Base-by-base conservation (phyloP, 2,797 vertebrate species). In the Hemitrygon akajei region DNA sequence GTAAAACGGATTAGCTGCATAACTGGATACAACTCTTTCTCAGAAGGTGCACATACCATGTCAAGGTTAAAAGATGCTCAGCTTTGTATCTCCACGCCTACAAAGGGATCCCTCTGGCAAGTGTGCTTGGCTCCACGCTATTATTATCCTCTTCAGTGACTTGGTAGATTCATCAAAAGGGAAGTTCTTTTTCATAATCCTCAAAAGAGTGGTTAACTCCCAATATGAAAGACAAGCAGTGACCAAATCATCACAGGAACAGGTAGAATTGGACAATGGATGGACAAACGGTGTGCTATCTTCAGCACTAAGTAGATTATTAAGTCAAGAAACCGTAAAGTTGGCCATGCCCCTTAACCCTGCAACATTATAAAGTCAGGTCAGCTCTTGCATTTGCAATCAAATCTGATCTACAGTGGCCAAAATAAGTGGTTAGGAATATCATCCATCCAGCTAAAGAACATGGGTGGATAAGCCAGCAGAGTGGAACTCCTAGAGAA, bases 171-270 rank as follows among this genome's bases (percentile, higher is more conserved):
- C 91, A 93, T 93, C 91, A 93, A 93, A 93, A 93, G 71, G 76
- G 91, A 93, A 56, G 73, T 93, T 93, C 71, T 93, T 58, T 93
- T 76, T 93, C 71, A 93, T 25, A 73, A 93, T 71, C 71, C 91
- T 93, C 71, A 76, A 76, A 12, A 76, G 91, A 93, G 47, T 76
- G 73, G 91, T 93, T 93, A 93, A 76, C 91, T 93, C 27, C 91
- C 71, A 71, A 93, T 76, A 71, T 93, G 91, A 93, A 93, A 93
- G 91, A 93, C 25, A 93, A 93, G 91, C 91, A 93, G 40, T 37
- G 91, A 93, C 71, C 76, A 69, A 76, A 93, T 93, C 91, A 93
- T 71, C 75, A 71, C 91, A 56, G 91, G 91, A 76, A 93, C 56
- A 93, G 91, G 56, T 71, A 75, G 91, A 56, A 93, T 56, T 93